Conservation (phyloP, 2,797 vertebrate species). For the Pangasius macronema region DNA sequence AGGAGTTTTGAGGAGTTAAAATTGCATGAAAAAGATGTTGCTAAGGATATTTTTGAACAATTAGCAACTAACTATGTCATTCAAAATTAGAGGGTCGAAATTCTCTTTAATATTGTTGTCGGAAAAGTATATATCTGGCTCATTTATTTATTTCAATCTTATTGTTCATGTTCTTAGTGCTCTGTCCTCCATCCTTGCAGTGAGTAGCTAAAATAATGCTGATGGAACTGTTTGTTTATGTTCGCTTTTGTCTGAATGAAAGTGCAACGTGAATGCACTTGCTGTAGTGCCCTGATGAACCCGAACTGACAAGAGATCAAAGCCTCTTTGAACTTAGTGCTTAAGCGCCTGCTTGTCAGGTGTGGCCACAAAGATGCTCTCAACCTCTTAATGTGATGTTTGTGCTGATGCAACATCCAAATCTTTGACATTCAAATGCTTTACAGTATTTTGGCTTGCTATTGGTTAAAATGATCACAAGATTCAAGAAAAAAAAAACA, state of each 20-base stretch:
- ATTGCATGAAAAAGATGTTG: neutral
- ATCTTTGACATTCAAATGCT: constrained; percentile 10
- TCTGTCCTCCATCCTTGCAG: neutral
- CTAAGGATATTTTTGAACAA: neutral
- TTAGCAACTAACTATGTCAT: neutral
- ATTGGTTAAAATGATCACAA: neutral
- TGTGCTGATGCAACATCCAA: neutral
- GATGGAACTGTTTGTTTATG: constrained; percentile 19
- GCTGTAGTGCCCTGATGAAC: constrained; percentile 7
- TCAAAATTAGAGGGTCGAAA: neutral
- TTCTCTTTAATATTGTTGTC: neutral
- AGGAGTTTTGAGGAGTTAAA: neutral
- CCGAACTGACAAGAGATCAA: constrained; percentile 32
- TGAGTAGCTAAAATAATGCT: constrained; percentile 16
- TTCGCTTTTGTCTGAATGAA: constrained; percentile 29
- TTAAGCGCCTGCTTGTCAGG: constrained; percentile 7
- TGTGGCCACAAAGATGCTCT: constrained; percentile 16
- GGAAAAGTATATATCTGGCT: neutral
- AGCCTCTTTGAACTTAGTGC: constrained; percentile 27
- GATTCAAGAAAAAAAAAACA: neutral
- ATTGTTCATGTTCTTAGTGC: neutral
- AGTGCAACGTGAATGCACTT: constrained; percentile 15
- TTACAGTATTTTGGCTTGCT: neutral
- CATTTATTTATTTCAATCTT: neutral
- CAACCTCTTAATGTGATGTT: neutral